phyloP scores from a whole-genome alignment of 2,888 invertebrate species.

The Odontocerum albicorne region DNA sequence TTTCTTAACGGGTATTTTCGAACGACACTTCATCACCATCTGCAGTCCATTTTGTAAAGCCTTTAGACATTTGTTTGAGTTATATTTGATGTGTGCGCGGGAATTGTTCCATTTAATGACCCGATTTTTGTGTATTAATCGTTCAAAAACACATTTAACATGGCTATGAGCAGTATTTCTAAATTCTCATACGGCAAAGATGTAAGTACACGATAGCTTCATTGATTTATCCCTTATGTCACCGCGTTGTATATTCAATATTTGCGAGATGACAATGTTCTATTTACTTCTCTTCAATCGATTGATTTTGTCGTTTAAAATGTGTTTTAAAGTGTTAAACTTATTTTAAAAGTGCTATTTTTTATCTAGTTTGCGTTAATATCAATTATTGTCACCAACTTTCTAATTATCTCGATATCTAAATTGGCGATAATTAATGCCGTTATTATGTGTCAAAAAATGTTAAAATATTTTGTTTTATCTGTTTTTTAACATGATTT shows the following conservation, averaged over 20 bases:
- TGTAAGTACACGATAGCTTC: conserved; percentile 23
- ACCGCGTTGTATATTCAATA: conserved; percentile 19
- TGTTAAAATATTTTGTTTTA: too few species aligned
- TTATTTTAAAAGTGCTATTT: not conserved
- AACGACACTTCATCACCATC: conserved; percentile 29
- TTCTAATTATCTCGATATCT: too few species aligned
- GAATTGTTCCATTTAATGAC: too few species aligned
- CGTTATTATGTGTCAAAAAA: too few species aligned
- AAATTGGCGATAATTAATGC: too few species aligned
- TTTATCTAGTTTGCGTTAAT: not conserved
- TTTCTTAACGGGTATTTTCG: conserved; percentile 20
- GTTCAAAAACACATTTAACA: conserved; percentile 3
- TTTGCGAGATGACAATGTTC: too few species aligned
- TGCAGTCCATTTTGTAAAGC: conserved; percentile 33
- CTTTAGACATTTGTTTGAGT: conserved; percentile 23
- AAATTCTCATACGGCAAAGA: conserved; percentile 24
- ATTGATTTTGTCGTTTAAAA: too few species aligned
- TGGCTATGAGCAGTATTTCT: conserved; percentile 29
- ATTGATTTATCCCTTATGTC: conserved; percentile 24
- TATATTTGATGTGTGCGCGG: conserved; percentile 28
- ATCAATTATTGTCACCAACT: conserved; percentile 14
- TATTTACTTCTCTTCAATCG: not conserved
- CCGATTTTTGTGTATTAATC: conserved; percentile 13
- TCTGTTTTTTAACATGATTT: too few species aligned
- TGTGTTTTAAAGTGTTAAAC: too few species aligned